These are phyloP conservation scores for Anastatus disparis DNA, from an alignment of 1,140 invertebrate species.

Conservation along the genomic window DNA sequence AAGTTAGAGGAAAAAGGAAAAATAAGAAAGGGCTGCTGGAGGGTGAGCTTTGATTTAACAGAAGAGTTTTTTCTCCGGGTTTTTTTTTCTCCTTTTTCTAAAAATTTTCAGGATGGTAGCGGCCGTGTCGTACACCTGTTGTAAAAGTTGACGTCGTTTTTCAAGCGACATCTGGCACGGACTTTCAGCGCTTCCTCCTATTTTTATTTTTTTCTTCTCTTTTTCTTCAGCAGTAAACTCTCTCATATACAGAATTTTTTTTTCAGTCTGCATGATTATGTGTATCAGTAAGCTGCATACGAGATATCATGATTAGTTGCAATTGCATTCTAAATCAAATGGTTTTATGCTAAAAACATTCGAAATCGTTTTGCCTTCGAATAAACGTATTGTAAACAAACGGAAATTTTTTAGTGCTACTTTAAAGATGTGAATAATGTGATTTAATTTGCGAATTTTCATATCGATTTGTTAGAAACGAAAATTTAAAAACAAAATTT, in stretches of 20 bases:
- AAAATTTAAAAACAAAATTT: no score
- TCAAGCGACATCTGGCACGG: slow-evolving; percentile 37
- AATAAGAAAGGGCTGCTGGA: not conserved
- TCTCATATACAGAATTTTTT: not conserved
- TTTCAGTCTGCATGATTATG: not conserved
- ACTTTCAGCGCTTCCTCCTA: not conserved
- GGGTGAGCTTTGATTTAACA: slow-evolving; percentile 36
- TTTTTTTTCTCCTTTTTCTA: slow-evolving; percentile 8
- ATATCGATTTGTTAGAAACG: no score
- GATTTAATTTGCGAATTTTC: no score
- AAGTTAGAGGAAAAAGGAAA: not conserved
- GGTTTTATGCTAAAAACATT: no score
- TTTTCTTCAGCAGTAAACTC: no score
- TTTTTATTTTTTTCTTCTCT: not conserved
- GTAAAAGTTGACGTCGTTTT: slow-evolving; percentile 43
- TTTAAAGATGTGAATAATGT: no score
- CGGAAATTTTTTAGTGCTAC: no score
- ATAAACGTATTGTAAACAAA: no score
- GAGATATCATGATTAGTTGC: slow-evolving; percentile 4
- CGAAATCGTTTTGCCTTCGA: no score
- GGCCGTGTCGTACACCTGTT: slow-evolving; percentile 41
- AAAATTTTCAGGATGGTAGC: not conserved
- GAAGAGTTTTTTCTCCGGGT: slow-evolving; percentile 25
- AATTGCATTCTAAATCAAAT: slow-evolving; percentile 13
- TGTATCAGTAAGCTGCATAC: not conserved